Evolutionary conservation across 1,140 invertebrate genomes (phyloP).

Genomic region (Danaus plexippus): DNA sequence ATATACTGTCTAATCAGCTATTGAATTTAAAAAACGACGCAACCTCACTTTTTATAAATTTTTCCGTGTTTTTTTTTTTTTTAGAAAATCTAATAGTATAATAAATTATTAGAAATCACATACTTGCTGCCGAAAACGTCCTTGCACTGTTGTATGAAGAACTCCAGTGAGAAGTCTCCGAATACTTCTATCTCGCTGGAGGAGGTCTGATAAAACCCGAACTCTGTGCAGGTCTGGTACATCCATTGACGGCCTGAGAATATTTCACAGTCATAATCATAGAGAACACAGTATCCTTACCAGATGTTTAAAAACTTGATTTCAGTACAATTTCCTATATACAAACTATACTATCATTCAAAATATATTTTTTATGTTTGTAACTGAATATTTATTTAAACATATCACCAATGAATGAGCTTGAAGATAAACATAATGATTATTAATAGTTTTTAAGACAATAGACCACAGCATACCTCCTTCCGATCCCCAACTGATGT

Average conservation of each 20-base stretch:
- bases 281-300: background rate
- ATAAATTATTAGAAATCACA: slow-evolving; percentile 21
- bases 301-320: background rate
- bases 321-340: no score
- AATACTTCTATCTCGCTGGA: slow-evolving; percentile 81
- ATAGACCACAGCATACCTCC: slow-evolving; percentile 69
- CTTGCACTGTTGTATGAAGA: slow-evolving; percentile 85
- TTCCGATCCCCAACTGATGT: slow-evolving; percentile 80
- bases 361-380: no score
- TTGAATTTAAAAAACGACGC: no score
- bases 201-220: slow-evolving; percentile 95
- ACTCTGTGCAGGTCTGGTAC: slow-evolving; percentile 97
- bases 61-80: no score
- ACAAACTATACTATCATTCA: no score
- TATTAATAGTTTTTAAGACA: no score
- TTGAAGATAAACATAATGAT: no score
- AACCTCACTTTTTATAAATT: no score
- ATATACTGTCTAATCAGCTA: no score
- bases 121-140: slow-evolving; percentile 80
- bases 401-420: no score
- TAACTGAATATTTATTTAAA: no score
- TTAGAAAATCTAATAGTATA: no score
- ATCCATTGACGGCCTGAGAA: slow-evolving; percentile 84
- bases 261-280: background rate
- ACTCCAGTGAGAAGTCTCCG: slow-evolving; percentile 84